These are phyloP conservation scores for Cephus pulcher DNA, from an alignment of 2,888 invertebrate species.

Conservation along the genomic window DNA sequence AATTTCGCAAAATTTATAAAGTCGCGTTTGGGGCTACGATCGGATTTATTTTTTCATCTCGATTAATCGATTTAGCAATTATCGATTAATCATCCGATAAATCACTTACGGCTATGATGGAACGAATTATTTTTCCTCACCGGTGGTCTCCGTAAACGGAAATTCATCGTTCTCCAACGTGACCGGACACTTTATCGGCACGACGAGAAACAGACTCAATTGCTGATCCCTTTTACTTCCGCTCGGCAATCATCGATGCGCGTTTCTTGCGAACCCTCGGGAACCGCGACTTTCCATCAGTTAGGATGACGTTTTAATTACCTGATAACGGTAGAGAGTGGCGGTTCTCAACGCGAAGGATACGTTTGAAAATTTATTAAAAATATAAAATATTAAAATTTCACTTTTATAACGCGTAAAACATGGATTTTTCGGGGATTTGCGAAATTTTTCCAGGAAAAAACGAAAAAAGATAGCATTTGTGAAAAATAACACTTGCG, in stretches of 20 bases:
- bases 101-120: not conserved
- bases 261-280: not conserved
- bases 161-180: not conserved
- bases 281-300: not conserved
- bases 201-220: not conserved
- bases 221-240: not conserved
- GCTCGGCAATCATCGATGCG: not conserved
- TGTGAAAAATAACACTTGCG: not conserved
- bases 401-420: not conserved
- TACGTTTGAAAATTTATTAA: not conserved
- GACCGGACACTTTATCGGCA: not conserved
- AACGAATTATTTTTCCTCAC: not conserved
- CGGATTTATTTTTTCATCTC: not conserved
- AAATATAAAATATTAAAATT: not conserved
- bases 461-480: not conserved
- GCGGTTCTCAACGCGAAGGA: not conserved
- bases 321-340: constrained; percentile 34
- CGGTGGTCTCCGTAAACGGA: not conserved
- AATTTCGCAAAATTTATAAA: not conserved
- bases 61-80: not conserved
- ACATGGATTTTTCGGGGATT: not conserved
- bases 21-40: not conserved
- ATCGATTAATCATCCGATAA: not conserved
- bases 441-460: not conserved
- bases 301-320: constrained; percentile 43